Evolutionary conservation across 2,797 vertebrate genomes (phyloP).

Genomic region (Crypturellus tataupa): DNA sequence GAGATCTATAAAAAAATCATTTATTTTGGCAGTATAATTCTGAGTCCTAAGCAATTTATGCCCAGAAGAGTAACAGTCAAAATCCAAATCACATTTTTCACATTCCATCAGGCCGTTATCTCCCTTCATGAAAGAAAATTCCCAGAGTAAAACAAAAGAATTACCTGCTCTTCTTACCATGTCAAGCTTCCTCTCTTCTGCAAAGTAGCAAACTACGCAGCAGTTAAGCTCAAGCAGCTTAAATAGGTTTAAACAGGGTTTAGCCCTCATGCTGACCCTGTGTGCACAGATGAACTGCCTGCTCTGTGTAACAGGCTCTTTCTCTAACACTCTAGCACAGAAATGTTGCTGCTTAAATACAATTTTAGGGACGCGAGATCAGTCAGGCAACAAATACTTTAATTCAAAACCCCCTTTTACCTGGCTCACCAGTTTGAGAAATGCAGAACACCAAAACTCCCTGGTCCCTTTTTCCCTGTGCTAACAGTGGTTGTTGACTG

Average conservation of each 20-base stretch:
- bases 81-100: conserved; percentile 8
- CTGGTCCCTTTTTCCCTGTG: not conserved
- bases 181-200: not conserved
- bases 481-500: not conserved
- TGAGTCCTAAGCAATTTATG: not conserved
- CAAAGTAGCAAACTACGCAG: not conserved
- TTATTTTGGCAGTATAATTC: not conserved
- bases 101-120: not conserved
- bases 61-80: not conserved
- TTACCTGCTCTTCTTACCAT: not conserved
- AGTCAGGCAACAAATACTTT: not conserved
- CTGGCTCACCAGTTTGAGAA: not conserved
- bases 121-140: not conserved
- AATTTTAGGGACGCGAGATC: not conserved
- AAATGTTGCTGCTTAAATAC: not conserved
- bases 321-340: not conserved
- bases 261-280: conserved; percentile 11
- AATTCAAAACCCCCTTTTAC: not conserved
- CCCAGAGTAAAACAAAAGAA: not conserved
- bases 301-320: not conserved
- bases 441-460: not conserved
- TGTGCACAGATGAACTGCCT: not conserved
- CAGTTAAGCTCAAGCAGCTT: conserved; percentile 30
- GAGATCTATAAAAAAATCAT: not conserved
- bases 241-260: conserved; percentile 15